These are phyloP conservation scores for Tolmerus cingulatus DNA, from an alignment of 2,888 invertebrate species.

Conservation along the genomic window DNA sequence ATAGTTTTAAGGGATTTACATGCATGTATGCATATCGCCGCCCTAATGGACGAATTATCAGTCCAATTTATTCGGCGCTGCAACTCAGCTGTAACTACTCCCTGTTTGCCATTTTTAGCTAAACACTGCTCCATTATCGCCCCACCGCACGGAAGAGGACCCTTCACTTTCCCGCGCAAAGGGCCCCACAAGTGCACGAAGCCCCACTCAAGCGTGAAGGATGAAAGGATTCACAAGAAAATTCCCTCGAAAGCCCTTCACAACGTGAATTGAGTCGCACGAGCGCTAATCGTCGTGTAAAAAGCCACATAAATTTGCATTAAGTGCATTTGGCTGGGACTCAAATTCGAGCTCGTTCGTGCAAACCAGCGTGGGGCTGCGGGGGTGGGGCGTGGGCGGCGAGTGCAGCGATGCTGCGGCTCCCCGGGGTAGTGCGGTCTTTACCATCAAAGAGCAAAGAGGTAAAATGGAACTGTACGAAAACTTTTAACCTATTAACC, in stretches of 20 bases:
- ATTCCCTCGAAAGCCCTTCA: background rate
- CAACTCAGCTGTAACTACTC: background rate
- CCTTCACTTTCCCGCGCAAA: background rate
- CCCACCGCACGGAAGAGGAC: background rate
- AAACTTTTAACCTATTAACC: conserved; percentile 19
- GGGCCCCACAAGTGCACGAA: background rate
- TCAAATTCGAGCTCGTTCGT: background rate
- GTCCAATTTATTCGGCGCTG: background rate
- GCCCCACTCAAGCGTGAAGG: background rate
- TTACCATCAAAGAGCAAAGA: background rate
- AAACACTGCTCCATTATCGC: background rate
- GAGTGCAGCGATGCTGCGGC: background rate
- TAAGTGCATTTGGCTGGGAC: background rate
- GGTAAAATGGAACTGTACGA: background rate
- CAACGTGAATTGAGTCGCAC: background rate
- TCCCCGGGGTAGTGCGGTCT: background rate
- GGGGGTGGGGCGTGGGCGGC: background rate
- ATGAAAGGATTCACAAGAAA: background rate
- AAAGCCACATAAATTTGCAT: conserved; percentile 16
- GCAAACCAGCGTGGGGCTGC: background rate
- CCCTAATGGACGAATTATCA: background rate
- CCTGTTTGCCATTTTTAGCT: background rate
- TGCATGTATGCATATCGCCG: background rate
- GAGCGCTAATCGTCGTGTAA: conserved; percentile 2
- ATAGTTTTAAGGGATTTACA: background rate